phyloP scores from a whole-genome alignment of 2,797 vertebrate genomes.

The Halcyon smyrnensis region DNA sequence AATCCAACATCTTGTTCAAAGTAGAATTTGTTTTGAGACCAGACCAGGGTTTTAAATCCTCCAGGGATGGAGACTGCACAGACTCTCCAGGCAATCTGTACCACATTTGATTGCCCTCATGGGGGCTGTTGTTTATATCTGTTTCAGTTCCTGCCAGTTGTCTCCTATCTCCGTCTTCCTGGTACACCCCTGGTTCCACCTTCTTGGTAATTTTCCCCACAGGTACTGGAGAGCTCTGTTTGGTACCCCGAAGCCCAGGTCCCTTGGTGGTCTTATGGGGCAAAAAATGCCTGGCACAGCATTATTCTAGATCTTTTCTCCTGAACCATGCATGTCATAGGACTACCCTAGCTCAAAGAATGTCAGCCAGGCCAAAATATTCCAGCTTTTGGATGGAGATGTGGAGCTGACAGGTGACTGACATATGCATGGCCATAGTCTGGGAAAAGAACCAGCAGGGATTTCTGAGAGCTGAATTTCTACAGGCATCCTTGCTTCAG shows the following conservation, averaged over 20 bases:
- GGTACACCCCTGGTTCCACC: not conserved
- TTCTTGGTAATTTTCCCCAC: not conserved
- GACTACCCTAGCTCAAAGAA: not conserved
- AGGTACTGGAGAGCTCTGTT: not conserved
- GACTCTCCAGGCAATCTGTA: not conserved
- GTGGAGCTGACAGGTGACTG: not conserved
- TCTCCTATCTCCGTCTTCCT: not conserved
- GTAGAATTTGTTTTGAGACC: not conserved
- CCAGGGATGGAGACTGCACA: not conserved
- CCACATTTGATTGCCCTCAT: accelerated
- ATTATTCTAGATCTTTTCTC: not conserved
- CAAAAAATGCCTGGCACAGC: not conserved
- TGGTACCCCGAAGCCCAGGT: not conserved
- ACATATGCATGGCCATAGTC: accelerated
- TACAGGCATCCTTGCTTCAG: not conserved
- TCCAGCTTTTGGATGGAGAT: not conserved
- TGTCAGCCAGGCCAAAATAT: not conserved
- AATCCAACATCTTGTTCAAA: not conserved
- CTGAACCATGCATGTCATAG: not conserved
- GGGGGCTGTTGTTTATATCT: not conserved
- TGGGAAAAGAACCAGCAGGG: not conserved
- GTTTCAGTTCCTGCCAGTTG: not conserved
- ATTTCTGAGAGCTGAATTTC: not conserved
- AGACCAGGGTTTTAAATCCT: not conserved
- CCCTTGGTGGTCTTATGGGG: not conserved